Conservation (phyloP, 2,797 vertebrate species). For the Mormyrus hasselquistii region DNA sequence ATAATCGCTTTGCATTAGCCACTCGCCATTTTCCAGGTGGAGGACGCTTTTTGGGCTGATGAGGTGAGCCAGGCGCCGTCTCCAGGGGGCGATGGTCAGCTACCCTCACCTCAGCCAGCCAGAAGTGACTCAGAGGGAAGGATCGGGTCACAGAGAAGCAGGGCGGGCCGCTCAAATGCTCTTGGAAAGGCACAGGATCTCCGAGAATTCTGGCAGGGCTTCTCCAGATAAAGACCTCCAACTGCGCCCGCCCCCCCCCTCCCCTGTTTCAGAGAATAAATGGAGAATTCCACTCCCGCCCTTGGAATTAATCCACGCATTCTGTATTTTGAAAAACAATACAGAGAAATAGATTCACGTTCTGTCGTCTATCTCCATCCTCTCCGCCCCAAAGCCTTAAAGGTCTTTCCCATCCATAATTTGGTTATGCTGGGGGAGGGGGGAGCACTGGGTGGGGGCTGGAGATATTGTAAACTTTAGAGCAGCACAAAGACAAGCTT, state of each 20-base stretch:
- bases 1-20: not conserved
- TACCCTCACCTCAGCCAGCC: constrained; percentile 8
- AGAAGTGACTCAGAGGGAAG: constrained; percentile 19
- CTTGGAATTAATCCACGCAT: not conserved
- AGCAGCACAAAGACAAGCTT: constrained; percentile 1
- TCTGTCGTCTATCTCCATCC: constrained; percentile 16
- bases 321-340: not conserved
- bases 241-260: not conserved
- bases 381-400: constrained; percentile 1
- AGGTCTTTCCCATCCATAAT: constrained; percentile 1
- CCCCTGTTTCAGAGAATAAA: constrained; percentile 17
- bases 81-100: constrained; percentile 5
- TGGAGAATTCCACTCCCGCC: constrained; percentile 17
- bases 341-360: not conserved
- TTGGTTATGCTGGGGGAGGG: not conserved
- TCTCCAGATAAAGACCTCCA: constrained; percentile 14
- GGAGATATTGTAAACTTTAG: constrained; percentile 4
- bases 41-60: not conserved
- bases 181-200: constrained; percentile 17
- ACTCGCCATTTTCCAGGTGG: not conserved
- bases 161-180: not conserved
- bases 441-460: constrained; percentile 7
- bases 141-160: not conserved
- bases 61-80: not conserved
- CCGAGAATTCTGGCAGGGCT: constrained; percentile 16